Evolutionary conservation across 2,888 invertebrate genomes (phyloP).

Genomic region (Archips crataeganus): DNA sequence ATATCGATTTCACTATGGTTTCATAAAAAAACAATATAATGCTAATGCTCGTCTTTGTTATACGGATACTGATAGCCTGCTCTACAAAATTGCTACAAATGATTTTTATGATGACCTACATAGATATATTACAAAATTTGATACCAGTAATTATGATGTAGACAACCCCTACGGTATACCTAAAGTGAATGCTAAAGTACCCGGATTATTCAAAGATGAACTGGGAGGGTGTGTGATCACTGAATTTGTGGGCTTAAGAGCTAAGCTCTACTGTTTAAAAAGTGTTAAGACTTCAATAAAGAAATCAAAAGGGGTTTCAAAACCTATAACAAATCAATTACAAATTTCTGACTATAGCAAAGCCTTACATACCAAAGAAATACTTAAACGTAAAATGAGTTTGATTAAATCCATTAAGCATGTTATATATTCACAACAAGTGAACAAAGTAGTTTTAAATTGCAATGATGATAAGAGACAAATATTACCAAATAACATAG

Average conservation of each 20-base stretch:
- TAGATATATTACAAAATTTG: not conserved
- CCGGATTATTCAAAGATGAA: constrained; percentile 38
- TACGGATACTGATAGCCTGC: constrained; percentile 42
- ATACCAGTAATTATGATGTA: constrained; percentile 1
- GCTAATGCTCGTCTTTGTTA: constrained; percentile 31
- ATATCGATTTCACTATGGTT: constrained; percentile 37
- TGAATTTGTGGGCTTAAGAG: constrained; percentile 33
- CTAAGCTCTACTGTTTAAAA: constrained; percentile 30
- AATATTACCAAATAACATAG: constrained; percentile 28
- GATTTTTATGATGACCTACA: constrained; percentile 25
- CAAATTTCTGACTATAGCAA: not conserved
- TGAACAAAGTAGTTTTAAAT: constrained; percentile 33
- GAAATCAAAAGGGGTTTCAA: constrained; percentile 8
- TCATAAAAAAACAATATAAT: constrained; percentile 26
- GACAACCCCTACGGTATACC: constrained; percentile 28
- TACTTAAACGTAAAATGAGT: constrained; percentile 30
- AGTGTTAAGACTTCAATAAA: not conserved
- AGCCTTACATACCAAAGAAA: not conserved
- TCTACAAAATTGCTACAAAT: constrained; percentile 32
- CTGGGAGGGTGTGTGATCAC: constrained; percentile 24
- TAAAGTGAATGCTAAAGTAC: constrained; percentile 28
- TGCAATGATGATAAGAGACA: constrained; percentile 42
- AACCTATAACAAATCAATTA: constrained; percentile 9
- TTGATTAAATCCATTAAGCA: constrained; percentile 41
- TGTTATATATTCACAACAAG: constrained; percentile 23